Evolutionary conservation across 2,888 invertebrate genomes (phyloP).

Genomic region (Plagodis pulveraria): DNA sequence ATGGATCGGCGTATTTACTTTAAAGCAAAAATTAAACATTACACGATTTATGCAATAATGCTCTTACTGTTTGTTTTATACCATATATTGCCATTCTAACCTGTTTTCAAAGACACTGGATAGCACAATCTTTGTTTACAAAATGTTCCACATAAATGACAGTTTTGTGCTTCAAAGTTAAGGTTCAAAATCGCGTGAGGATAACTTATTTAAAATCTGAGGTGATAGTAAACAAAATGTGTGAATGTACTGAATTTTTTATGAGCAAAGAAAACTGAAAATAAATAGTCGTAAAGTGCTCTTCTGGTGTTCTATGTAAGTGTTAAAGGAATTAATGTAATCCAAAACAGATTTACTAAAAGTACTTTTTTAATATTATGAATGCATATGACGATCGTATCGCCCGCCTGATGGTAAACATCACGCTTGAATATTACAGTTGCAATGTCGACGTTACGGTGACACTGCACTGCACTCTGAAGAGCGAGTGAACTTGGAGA

Average conservation of each 20-base stretch:
- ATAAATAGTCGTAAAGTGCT: conserved; percentile 9
- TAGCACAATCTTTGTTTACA: conserved; percentile 15
- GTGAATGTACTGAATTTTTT: conserved; percentile 27
- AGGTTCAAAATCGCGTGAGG: conserved; percentile 2
- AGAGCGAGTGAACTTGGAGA: too few species aligned
- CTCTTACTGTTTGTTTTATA: conserved; percentile 9
- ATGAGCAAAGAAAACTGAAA: conserved; percentile 20
- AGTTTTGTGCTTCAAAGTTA: conserved; percentile 1
- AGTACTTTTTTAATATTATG: too few species aligned
- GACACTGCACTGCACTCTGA: too few species aligned
- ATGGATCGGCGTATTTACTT: too few species aligned
- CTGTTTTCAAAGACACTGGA: conserved; percentile 24
- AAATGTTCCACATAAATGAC: background rate
- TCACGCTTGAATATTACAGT: too few species aligned
- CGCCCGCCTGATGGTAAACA: too few species aligned
- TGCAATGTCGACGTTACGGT: too few species aligned
- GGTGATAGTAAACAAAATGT: conserved; percentile 23
- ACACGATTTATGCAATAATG: too few species aligned
- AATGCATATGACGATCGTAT: too few species aligned
- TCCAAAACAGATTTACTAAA: too few species aligned
- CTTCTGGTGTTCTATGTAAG: background rate
- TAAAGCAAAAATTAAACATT: too few species aligned
- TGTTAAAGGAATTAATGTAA: background rate
- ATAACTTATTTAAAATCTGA: conserved; percentile 6
- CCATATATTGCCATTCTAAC: conserved; percentile 21